These are phyloP conservation scores for Enteromius thamalakanensis DNA, from an alignment of 2,797 vertebrate genomes.

Conservation along the genomic window DNA sequence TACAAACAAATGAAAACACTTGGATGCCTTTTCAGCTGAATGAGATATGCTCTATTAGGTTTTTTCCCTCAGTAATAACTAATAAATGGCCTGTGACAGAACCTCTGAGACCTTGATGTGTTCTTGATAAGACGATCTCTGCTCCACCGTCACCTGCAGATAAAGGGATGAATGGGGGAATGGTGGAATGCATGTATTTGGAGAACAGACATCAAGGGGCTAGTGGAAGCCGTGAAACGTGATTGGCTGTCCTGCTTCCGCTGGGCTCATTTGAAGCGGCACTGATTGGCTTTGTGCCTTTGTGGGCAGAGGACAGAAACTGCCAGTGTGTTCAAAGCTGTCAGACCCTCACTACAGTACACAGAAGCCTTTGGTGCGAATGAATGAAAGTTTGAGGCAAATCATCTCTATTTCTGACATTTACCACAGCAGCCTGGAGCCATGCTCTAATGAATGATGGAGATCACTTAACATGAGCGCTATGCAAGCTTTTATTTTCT, in stretches of 20 bases:
- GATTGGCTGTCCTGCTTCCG: constrained; percentile 41
- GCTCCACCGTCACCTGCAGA: constrained; percentile 11
- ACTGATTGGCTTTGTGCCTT: constrained; percentile 48
- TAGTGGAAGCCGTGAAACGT: constrained; percentile 33
- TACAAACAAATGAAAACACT: constrained; percentile 66
- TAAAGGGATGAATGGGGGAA: constrained; percentile 39
- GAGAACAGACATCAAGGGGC: background rate
- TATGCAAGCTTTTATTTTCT: constrained; percentile 14
- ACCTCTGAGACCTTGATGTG: constrained; percentile 39
- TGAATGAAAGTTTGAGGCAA: constrained; percentile 48
- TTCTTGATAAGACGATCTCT: constrained; percentile 43
- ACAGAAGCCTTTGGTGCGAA: constrained; percentile 32
- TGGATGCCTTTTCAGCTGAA: constrained; percentile 28
- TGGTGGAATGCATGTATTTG: constrained; percentile 20
- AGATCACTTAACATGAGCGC: constrained; percentile 50
- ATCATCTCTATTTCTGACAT: constrained; percentile 54
- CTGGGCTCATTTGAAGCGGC: constrained; percentile 38
- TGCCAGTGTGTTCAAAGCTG: constrained; percentile 39
- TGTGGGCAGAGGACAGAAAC: constrained; percentile 50
- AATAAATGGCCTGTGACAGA: constrained; percentile 12
- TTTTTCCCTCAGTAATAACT: constrained; percentile 10
- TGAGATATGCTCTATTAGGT: background rate
- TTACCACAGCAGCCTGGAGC: constrained; percentile 47
- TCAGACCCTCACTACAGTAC: constrained; percentile 29
- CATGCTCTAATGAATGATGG: constrained; percentile 50